phyloP scores from a whole-genome alignment of 2,113 vertebrate species.

The Eolophus roseicapilla region DNA sequence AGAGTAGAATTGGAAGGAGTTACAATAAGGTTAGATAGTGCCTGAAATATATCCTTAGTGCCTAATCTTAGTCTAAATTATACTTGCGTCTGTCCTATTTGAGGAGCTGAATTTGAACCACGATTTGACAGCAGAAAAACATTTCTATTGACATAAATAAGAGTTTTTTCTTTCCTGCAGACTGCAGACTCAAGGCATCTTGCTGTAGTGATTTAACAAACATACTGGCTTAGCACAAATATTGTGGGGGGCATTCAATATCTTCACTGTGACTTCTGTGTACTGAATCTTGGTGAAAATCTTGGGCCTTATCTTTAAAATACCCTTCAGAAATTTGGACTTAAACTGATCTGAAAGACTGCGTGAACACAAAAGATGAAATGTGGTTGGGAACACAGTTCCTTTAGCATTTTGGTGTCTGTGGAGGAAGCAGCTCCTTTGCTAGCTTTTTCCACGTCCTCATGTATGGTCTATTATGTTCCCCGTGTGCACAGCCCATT shows the following conservation, averaged over 20 bases:
- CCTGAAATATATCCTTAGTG: not conserved
- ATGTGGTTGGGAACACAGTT: not conserved
- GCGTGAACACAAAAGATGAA: not conserved
- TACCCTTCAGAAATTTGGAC: not conserved
- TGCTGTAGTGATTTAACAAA: not conserved
- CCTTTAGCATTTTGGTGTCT: not conserved
- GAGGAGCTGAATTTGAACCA: not conserved
- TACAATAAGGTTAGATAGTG: not conserved
- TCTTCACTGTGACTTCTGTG: not conserved
- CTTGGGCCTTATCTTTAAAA: not conserved
- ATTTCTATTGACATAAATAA: not conserved
- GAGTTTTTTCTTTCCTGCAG: not conserved
- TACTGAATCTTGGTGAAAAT: not conserved
- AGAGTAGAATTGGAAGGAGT: not conserved
- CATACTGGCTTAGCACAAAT: not conserved
- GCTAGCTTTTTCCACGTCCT: not conserved
- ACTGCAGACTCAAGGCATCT: not conserved
- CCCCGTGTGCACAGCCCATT: not conserved
- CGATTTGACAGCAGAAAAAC: not conserved
- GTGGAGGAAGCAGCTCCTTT: not conserved
- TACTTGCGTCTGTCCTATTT: not conserved
- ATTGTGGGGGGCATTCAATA: accelerated
- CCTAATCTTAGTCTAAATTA: not conserved
- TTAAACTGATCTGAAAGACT: not conserved
- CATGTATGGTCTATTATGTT: not conserved